Evolutionary conservation across 2,888 invertebrate genomes (phyloP).

Genomic region (Drepana falcataria): DNA sequence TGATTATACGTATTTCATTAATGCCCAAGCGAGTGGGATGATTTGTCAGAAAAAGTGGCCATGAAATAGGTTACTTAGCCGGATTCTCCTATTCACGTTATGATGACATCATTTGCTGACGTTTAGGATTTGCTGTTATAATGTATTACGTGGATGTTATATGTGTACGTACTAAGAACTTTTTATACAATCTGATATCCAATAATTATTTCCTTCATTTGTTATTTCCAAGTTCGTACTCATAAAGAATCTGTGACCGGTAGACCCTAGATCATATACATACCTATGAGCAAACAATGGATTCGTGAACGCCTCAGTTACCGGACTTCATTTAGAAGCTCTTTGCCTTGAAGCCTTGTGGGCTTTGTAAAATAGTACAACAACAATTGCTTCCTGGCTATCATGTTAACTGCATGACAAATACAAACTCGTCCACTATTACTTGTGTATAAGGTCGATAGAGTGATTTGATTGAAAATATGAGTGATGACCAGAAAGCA

Average conservation of each 20-base stretch:
- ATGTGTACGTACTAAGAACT: constrained; percentile 4
- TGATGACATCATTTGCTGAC: constrained; percentile 66
- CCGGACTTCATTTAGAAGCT: constrained; percentile 37
- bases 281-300: neutral
- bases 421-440: constrained; percentile 43
- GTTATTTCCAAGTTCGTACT: too few species aligned
- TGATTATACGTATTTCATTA: constrained; percentile 31
- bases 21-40: constrained; percentile 44
- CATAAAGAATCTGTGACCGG: too few species aligned
- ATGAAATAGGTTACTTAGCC: constrained; percentile 63
- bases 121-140: constrained; percentile 52
- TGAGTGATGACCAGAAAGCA: neutral
- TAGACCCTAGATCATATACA: neutral
- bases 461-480: constrained; percentile 11
- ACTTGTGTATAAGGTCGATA: constrained; percentile 47
- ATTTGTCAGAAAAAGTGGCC: constrained; percentile 66
- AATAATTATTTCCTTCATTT: neutral
- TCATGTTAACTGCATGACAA: constrained; percentile 59
- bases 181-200: constrained; percentile 4
- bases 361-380: constrained; percentile 45
- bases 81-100: constrained; percentile 58
- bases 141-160: constrained; percentile 18
- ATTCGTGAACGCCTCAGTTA: constrained; percentile 16
- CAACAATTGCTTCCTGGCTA: constrained; percentile 51
- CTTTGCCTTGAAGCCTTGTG: constrained; percentile 50